phyloP scores from a whole-genome alignment of 2,797 vertebrate species.

The Dicrostonyx torquatus region DNA sequence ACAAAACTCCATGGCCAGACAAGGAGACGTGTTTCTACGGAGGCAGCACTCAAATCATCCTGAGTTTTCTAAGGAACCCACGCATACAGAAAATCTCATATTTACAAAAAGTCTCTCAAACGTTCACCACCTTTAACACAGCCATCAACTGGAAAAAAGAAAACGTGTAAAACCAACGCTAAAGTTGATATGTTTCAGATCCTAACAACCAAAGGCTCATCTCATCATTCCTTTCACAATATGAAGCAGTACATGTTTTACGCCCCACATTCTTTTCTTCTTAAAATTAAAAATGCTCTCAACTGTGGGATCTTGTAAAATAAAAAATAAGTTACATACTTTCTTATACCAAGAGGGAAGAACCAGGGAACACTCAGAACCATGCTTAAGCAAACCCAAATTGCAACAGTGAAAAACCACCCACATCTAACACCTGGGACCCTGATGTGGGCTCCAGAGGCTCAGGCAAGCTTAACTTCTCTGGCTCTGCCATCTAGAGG shows the following conservation, averaged over 20 bases:
- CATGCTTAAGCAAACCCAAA: neutral
- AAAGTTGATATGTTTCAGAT: neutral
- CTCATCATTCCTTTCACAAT: neutral
- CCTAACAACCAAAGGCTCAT: neutral
- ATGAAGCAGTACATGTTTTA: neutral
- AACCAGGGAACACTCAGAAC: neutral
- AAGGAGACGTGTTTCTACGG: neutral
- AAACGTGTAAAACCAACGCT: neutral
- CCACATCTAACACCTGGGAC: neutral
- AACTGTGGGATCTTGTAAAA: neutral
- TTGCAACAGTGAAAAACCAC: neutral
- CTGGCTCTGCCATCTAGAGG: neutral
- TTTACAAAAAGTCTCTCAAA: neutral
- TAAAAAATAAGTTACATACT: neutral
- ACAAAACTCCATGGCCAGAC: slow-evolving; percentile 21
- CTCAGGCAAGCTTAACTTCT: neutral
- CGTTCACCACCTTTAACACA: neutral
- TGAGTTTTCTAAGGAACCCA: neutral
- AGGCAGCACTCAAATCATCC: neutral
- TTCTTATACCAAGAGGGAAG: neutral
- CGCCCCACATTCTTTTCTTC: neutral
- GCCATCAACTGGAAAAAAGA: neutral
- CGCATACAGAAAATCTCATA: neutral
- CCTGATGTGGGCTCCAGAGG: neutral
- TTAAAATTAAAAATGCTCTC: neutral